A percentile compares a stretch with the other conserved stretches of the same genome.
These are phyloP conservation scores for Oreonectes daqikongensis DNA, from an alignment of 2,797 vertebrate genomes.

Conservation along the genomic window DNA sequence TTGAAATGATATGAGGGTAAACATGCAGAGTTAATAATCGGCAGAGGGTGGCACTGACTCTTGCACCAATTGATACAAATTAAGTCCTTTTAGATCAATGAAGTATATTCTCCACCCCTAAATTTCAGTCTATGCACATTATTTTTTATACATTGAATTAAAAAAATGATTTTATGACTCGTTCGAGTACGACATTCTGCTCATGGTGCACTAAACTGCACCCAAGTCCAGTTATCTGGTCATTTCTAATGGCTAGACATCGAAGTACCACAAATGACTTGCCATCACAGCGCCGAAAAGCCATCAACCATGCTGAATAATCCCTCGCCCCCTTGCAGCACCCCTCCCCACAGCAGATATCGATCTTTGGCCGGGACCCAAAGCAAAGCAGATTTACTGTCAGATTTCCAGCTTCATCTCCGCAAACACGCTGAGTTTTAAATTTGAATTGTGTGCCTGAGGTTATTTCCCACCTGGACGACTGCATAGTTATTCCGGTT, in stretches of 20 bases:
- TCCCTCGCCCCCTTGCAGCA: neutral
- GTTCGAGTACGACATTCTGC: neutral
- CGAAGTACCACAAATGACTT: conserved; percentile 40
- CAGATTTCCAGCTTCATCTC: conserved; percentile 40
- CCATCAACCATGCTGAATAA: conserved; percentile 47
- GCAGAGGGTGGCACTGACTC: too few species aligned
- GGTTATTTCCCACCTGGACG: conserved; percentile 46
- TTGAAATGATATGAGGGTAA: too few species aligned
- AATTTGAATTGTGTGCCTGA: conserved; percentile 44
- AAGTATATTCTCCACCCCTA: too few species aligned
- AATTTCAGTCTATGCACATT: too few species aligned
- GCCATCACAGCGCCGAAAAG: conserved; percentile 30
- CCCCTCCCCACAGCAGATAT: conserved; percentile 33
- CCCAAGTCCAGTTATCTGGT: conserved; percentile 16
- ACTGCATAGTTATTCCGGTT: conserved; percentile 25
- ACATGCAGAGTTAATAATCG: too few species aligned
- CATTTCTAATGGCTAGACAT: conserved; percentile 29
- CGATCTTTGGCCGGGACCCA: conserved; percentile 46
- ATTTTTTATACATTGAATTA: too few species aligned
- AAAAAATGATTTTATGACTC: too few species aligned
- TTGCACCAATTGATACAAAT: too few species aligned
- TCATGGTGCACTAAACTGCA: conserved; percentile 15
- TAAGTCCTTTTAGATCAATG: too few species aligned
- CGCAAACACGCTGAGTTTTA: conserved; percentile 45
- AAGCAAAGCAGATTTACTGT: conserved; percentile 52